Evolutionary conservation across 2,797 vertebrate species (phyloP).

Genomic region (Vipera ursinii): DNA sequence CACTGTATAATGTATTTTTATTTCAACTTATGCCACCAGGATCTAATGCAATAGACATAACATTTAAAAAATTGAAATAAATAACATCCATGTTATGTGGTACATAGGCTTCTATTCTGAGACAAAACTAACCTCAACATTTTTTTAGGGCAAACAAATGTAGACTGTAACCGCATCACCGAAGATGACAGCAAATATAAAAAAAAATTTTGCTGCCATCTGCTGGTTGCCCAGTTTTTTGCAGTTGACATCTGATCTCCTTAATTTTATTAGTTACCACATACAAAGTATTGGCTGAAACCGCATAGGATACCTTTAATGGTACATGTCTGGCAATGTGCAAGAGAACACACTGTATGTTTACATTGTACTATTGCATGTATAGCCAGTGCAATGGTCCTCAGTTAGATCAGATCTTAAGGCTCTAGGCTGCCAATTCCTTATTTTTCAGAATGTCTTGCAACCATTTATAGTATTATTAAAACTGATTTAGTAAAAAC

Average conservation of each 20-base stretch:
- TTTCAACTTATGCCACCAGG: not conserved
- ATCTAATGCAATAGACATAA: not conserved
- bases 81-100: not conserved
- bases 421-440: too few species aligned
- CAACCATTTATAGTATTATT: not conserved
- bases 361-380: not conserved
- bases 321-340: not conserved
- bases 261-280: not conserved
- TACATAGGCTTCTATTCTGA: not conserved
- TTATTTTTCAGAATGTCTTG: not conserved
- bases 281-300: not conserved
- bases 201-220: not conserved
- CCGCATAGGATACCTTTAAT: not conserved
- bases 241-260: not conserved
- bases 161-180: not conserved
- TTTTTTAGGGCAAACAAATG: not conserved
- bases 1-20: not conserved
- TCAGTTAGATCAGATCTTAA: too few species aligned
- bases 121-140: not conserved
- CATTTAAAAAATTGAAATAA: not conserved
- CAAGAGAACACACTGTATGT: not conserved
- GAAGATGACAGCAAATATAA: not conserved
- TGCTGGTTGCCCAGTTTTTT: not conserved
- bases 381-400: too few species aligned
- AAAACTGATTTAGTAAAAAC: not conserved